Base-by-base conservation (phyloP, 2,797 vertebrate species). In the Poeciliopsis presidionis region DNA sequence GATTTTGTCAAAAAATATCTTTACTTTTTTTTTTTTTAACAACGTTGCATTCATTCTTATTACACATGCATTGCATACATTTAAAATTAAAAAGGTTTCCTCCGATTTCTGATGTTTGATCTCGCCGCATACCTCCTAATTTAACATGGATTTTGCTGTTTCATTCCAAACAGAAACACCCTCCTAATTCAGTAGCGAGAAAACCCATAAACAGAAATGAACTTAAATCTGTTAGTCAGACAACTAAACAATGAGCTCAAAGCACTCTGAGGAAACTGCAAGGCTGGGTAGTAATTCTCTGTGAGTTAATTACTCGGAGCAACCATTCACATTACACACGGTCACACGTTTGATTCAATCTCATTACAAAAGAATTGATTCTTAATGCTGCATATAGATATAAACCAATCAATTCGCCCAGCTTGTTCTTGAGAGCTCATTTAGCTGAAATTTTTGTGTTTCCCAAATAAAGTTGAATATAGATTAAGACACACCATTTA, bases 321-420 rank as follows among this genome's bases (percentile, higher is more conserved):
- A 73, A 53, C 71, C 47, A 28, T 5, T 73, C 0, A 81, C 71
- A 45, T 81, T 73, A 69, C 51, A 69, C 39, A 49, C 0, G 57
- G 2, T 73, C 49, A 47, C 47, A 73, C 22, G 0, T 65, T 51
- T 59, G 28, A 0, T 43, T 73, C 28, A 76, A 55, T 76, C 30
- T 13, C 39, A 73, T 65, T 74, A 65, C 39, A 73, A 55, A 67
- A 59, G 72, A 22, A 77, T 36, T 77, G 41, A 81, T 76, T 41
- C 49, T 77, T 36, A 55, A 73, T 49, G 18, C 72, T 41, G 22
- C 49, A 25, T 74, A 43, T 74, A 43, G 39, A 57, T 22, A 59
- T 57, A 57, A 74, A 57, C 36, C 25, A 43, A 57, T 36, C 25
- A 16, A 57, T 36, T n/a, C 7, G n/a, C 25, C 25, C 9, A 30